Conservation (phyloP, 2,888 invertebrate genomes). For the Pachycephus smyrnensis region DNA sequence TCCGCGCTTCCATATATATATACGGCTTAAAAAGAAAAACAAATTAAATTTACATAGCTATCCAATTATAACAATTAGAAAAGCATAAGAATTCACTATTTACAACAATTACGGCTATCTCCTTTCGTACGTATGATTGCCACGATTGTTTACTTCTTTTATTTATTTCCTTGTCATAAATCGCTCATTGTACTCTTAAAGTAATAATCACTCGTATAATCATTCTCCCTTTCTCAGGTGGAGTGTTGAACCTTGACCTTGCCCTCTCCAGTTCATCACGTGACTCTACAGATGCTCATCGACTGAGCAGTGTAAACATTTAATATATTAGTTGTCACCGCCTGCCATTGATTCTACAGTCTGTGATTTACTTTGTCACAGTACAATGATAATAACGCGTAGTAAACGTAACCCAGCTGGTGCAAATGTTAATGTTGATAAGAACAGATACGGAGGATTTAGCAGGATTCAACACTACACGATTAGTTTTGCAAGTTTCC, state of each 20-base stretch:
- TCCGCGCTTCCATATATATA: background rate
- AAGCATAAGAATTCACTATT: background rate
- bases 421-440: background rate
- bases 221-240: background rate
- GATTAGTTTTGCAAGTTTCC: background rate
- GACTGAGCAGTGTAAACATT: background rate
- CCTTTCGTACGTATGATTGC: background rate
- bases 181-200: background rate
- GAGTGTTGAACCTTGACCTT: background rate
- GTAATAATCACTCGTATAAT: background rate
- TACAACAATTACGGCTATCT: background rate
- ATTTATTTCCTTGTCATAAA: background rate
- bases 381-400: background rate
- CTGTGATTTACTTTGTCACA: background rate
- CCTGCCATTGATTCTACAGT: background rate
- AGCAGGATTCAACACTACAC: background rate
- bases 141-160: background rate
- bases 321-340: background rate
- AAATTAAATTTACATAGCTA: background rate
- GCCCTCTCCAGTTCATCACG: background rate
- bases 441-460: background rate
- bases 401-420: background rate
- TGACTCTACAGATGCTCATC: background rate
- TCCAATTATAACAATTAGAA: background rate
- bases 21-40: background rate